A percentile compares a stretch with the other conserved stretches of the same genome.
phyloP scores from a whole-genome alignment of 2,888 invertebrate genomes.

The Tetragnatha montana region DNA sequence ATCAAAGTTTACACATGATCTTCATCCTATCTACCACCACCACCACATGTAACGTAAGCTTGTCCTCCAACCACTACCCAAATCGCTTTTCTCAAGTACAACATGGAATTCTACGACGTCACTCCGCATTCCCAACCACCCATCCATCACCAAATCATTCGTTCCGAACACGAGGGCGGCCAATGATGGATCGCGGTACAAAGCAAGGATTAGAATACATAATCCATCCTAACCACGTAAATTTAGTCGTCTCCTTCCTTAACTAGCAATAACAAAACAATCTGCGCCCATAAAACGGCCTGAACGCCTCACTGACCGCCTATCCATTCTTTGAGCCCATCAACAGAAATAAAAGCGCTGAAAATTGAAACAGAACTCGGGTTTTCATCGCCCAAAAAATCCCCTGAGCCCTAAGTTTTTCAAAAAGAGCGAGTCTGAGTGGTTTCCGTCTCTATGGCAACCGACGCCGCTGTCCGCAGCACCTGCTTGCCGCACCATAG shows the following conservation, averaged over 20 bases:
- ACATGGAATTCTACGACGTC: neutral
- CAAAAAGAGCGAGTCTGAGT: slow-evolving; percentile 44
- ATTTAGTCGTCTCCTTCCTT: neutral
- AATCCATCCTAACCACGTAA: neutral
- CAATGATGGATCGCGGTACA: neutral
- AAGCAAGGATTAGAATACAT: neutral
- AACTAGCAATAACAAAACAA: neutral
- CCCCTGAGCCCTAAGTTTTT: slow-evolving; percentile 51
- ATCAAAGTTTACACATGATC: too few relatives aligned
- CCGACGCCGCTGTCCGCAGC: slow-evolving; percentile 59
- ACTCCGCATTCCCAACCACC: neutral
- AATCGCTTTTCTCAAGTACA: too few relatives aligned
- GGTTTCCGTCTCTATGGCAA: slow-evolving; percentile 54
- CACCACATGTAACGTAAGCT: too few relatives aligned
- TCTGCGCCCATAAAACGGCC: neutral
- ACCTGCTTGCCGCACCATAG: slow-evolving; percentile 62
- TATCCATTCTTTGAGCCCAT: slow-evolving; percentile 1
- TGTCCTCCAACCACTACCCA: too few relatives aligned
- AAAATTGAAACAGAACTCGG: slow-evolving; percentile 46
- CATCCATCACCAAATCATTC: neutral
- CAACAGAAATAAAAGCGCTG: slow-evolving; percentile 45
- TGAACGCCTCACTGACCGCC: neutral
- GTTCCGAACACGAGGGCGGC: neutral
- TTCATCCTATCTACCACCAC: too few relatives aligned
- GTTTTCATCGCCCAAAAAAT: slow-evolving; percentile 41